Evolutionary conservation across 2,888 invertebrate species (phyloP), one percentile per base, ranked within the genome.

Genomic region (Physocephala rufipes): DNA sequence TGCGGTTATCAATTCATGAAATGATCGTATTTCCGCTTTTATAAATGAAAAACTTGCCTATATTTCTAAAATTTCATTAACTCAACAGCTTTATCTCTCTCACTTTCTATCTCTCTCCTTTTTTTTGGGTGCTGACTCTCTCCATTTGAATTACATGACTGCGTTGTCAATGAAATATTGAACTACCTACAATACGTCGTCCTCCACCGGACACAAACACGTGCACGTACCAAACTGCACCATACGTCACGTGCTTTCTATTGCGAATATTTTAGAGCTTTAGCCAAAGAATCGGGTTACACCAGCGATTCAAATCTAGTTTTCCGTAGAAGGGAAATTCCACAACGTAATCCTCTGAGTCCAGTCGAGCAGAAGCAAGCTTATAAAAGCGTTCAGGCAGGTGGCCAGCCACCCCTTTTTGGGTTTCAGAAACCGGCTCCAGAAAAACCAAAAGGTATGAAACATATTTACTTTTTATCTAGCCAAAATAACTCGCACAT

Each of bases 401-500:
- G 98, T 0, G 97, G 97, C 0, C 97, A 98, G 86, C 95, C 97
- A 2, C 98, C 98, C 0, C 88, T 96, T 13, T 90, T 95, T 82
- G 98, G 98, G 55, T 91, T 98, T 82, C 90, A 97, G 59, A 97
- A 97, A 81, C 92, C 92, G 21, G 95, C 95, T 19, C 97, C 97
- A 30, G 92, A 93, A 84, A 90, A 91, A 82, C 91, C 91, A 26
- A 92, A 91, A 90, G 92, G 93, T 93, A 87, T 85, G 88, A 81
- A 62, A 64, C 30, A 58, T 13, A 47, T 49, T 49, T 47, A 51
- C 21, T 16, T 63, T 53, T n/a, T 24, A 19, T 53, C 21, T 16
- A 70, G 51, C 36, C 36, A 59, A 63, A 70, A 62, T 59, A 47
- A 58, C 62, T 28, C 70, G 64, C 74, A 72, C 74, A 43, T 47